Evolutionary conservation across 2,888 invertebrate species (phyloP), one percentile per base, ranked within the genome.

Genomic region (Erpobdella octoculata): DNA sequence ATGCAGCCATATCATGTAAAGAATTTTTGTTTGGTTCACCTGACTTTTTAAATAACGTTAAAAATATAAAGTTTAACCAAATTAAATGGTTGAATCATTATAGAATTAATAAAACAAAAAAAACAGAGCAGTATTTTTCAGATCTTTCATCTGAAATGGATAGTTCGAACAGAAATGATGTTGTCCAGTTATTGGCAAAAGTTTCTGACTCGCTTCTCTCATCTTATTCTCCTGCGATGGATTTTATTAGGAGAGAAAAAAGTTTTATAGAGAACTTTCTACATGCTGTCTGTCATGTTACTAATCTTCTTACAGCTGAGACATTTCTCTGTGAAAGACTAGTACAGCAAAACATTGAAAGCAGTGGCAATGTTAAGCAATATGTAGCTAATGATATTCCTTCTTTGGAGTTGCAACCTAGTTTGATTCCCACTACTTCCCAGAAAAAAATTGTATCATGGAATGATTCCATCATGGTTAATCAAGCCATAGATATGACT

Each of bases 261-360:
- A 78, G 78, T 38, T 82, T 82, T 76, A 80, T 81, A 8, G 79
- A 78, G 71, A 78, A 77, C 36, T 81, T 82, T 73, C 77, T 82
- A 25, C 78, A 79, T 33, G 79, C 81, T 73, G 81, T 81, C 72
- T 81, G 80, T 74, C 80, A 78, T 73, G 80, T 80, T 12, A 81
- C 82, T 37, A 80, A 78, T 68, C 75, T 82, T 33, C 77, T 82
- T 71, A 77, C 79, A 59, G 79, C 78, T 71, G 78, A 77, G 70
- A 78, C 31, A 70, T 25, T 36, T 28, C 46, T 37, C 25, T 31
- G 36, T 62, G 68, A 46, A 46, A 38, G 1, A 1, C 31, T 8
- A 21, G 28, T 68, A 31, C 18, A 46, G n/a, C 21, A 36, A 28
- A 12, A 31, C 37, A 28, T 33, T 61, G 53, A 33, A 36, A 38